A percentile compares a stretch with the other conserved stretches of the same genome.
Evolutionary conservation across 2,113 vertebrate genomes (phyloP).

Genomic region (Gorilla gorilla): DNA sequence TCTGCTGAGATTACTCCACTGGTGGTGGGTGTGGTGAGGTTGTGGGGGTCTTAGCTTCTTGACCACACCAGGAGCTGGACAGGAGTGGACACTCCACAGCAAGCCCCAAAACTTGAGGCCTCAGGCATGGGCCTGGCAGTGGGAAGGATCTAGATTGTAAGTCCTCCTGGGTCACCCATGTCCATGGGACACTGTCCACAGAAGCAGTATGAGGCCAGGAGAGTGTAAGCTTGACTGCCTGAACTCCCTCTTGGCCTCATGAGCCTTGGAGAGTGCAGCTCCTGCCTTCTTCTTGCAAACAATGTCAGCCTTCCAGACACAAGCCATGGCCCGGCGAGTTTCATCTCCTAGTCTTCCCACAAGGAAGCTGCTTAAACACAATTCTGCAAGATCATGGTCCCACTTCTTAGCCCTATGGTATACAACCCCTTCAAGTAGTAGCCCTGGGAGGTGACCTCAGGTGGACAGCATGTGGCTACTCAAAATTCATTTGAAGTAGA

Average conservation of each 20-base stretch:
- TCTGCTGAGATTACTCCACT: not conserved
- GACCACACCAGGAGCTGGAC: not conserved
- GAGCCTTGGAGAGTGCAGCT: not conserved
- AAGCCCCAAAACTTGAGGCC: not conserved
- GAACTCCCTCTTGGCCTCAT: not conserved
- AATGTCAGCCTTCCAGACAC: not conserved
- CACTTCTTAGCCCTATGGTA: not conserved
- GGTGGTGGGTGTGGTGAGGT: too few species aligned
- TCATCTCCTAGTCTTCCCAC: not conserved
- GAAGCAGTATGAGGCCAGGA: not conserved
- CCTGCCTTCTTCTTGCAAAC: not conserved
- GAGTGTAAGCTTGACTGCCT: not conserved
- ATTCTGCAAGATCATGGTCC: not conserved
- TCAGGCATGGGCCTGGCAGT: not conserved
- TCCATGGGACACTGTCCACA: not conserved
- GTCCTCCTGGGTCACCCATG: not conserved
- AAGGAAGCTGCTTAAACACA: not conserved
- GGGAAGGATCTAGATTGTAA: not conserved
- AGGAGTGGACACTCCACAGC: rapidly evolving
- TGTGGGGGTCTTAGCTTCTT: not conserved
- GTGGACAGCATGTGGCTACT: too few species aligned
- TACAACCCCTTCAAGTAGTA: not conserved
- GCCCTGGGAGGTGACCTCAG: not conserved
- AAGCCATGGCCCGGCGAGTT: not conserved
- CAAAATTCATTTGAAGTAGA: not conserved